phyloP scores from a whole-genome alignment of 2,888 invertebrate species.

The Parochlus steinenii region DNA sequence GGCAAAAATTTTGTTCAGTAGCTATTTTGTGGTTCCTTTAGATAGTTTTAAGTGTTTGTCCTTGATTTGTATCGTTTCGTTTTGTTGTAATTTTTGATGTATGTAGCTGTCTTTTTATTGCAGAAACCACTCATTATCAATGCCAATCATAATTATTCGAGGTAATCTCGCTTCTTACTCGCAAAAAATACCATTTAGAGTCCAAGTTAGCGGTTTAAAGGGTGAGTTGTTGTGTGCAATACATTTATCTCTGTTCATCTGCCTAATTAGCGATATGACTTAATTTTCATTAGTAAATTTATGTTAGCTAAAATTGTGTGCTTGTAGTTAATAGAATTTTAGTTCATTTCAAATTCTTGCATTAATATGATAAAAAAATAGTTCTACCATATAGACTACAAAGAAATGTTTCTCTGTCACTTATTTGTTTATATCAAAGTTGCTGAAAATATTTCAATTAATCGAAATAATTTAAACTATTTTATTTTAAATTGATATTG shows the following conservation, averaged over 20 bases:
- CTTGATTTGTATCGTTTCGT: no score
- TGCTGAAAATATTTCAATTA: no score
- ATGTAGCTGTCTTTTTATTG: no score
- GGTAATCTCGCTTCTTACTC: conserved; percentile 77
- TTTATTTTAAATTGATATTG: no score
- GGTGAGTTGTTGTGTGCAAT: conserved; percentile 33
- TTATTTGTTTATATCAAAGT: no score
- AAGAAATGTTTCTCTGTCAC: conserved; percentile 1
- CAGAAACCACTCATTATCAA: no score
- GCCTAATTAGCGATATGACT: conserved; percentile 2
- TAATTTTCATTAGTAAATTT: conserved; percentile 4
- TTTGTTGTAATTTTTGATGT: no score
- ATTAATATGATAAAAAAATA: not conserved
- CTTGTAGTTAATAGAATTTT: no score
- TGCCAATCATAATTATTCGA: conserved; percentile 83
- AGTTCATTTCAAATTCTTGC: conserved; percentile 5
- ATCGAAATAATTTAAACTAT: no score
- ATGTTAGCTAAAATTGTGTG: not conserved
- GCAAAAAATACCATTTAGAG: conserved; percentile 75
- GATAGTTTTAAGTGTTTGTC: no score
- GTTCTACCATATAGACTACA: not conserved
- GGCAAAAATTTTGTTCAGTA: no score
- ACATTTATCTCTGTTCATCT: not conserved
- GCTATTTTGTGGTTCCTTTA: no score
- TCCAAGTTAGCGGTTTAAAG: conserved; percentile 73